Conservation (phyloP, 2,797 vertebrate genomes). For the Tachyglossus aculeatus region DNA sequence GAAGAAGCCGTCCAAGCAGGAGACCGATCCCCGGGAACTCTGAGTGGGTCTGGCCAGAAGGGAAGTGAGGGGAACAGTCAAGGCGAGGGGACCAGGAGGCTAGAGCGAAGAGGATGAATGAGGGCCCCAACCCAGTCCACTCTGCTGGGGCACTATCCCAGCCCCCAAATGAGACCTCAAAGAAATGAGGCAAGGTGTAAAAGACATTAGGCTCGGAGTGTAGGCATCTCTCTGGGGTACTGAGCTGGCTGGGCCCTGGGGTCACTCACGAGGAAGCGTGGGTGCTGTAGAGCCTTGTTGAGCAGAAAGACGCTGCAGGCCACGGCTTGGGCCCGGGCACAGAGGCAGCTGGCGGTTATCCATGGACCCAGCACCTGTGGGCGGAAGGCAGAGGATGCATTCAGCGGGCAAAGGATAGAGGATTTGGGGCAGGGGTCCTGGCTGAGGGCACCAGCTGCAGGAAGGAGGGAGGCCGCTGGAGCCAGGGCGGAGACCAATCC, state of each 20-base stretch:
- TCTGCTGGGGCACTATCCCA: not conserved
- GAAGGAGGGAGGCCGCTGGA: not conserved
- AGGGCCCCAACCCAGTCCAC: not conserved
- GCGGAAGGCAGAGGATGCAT: not conserved
- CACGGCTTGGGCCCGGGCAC: slow-evolving; percentile 54
- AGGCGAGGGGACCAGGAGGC: too few species aligned
- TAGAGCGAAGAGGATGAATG: not conserved
- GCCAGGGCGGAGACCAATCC: too few species aligned
- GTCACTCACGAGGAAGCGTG: slow-evolving; percentile 44
- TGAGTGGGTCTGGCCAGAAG: slow-evolving; percentile 29
- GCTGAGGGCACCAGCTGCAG: not conserved
- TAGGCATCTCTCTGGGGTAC: too few species aligned
- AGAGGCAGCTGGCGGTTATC: slow-evolving; percentile 60
- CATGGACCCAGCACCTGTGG: slow-evolving; percentile 56
- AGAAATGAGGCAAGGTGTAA: too few species aligned
- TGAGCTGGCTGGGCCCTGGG: too few species aligned
- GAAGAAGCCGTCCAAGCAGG: slow-evolving; percentile 56
- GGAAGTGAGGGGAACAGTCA: not conserved
- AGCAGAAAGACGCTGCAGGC: slow-evolving; percentile 50
- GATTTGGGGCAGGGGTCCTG: not conserved
- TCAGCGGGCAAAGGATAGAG: not conserved
- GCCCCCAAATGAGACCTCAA: too few species aligned
- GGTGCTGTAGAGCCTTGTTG: slow-evolving; percentile 19
- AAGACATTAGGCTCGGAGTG: too few species aligned
- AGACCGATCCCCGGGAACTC: slow-evolving; percentile 42